phyloP scores from a whole-genome alignment of 2,888 invertebrate genomes.

The Cheilosia vernalis region DNA sequence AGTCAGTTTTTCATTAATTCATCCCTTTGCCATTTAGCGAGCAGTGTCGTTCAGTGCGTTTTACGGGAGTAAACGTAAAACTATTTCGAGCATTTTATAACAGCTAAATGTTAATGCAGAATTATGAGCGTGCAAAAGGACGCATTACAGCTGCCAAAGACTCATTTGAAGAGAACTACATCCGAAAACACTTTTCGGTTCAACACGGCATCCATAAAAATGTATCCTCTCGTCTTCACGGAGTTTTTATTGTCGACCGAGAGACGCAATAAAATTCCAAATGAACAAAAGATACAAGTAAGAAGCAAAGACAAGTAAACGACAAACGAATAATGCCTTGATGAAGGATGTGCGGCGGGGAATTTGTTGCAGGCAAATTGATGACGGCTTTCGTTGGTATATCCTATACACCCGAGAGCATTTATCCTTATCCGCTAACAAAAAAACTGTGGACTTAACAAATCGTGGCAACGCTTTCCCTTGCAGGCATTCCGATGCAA shows the following conservation, averaged over 20 bases:
- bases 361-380: slow-evolving; percentile 43
- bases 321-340: slow-evolving; percentile 5
- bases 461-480: slow-evolving; percentile 38
- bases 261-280: slow-evolving; percentile 56
- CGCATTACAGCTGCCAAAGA: no score
- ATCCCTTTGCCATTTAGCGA: slow-evolving; percentile 8
- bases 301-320: slow-evolving; percentile 9
- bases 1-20: slow-evolving; percentile 37
- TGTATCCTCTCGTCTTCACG: slow-evolving; percentile 16
- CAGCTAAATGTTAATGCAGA: slow-evolving; percentile 62
- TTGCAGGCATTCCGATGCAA: slow-evolving; percentile 24
- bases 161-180: slow-evolving; percentile 5
- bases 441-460: slow-evolving; percentile 61
- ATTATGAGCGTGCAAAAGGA: slow-evolving; percentile 44
- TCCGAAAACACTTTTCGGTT: slow-evolving; percentile 39
- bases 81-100: slow-evolving; percentile 31
- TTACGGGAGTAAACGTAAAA: no score
- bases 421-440: not conserved
- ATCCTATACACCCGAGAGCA: not conserved
- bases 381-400: slow-evolving; percentile 4
- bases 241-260: slow-evolving; percentile 49
- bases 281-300: slow-evolving; percentile 24
- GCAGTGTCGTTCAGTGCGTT: not conserved
- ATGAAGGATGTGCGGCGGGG: slow-evolving; percentile 13
- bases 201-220: slow-evolving; percentile 24